Evolutionary conservation across 2,888 invertebrate species (phyloP).

Genomic region (Polymixis flavicincta): DNA sequence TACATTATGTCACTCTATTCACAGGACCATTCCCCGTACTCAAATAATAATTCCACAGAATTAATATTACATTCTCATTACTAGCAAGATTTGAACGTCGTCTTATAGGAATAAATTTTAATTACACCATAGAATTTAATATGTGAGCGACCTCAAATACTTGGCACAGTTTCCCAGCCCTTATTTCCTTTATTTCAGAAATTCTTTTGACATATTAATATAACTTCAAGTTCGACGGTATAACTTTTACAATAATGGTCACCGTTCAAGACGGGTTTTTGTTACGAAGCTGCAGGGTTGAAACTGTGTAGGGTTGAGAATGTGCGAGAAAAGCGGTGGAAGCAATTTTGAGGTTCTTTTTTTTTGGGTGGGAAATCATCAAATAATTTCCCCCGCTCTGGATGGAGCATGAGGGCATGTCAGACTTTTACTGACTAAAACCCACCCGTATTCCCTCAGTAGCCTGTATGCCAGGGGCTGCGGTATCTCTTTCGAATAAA

Average conservation of each 20-base stretch:
- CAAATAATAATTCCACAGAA: slow-evolving; percentile 43
- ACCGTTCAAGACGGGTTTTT: background rate
- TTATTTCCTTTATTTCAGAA: slow-evolving; percentile 31
- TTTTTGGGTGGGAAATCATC: no score
- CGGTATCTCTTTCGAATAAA: no score
- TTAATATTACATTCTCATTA: slow-evolving; percentile 49
- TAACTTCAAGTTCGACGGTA: slow-evolving; percentile 38
- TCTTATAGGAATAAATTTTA: slow-evolving; percentile 55
- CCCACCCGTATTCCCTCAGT: no score
- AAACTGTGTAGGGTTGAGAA: background rate
- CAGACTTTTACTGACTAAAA: no score
- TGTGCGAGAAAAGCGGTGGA: background rate
- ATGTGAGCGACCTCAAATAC: slow-evolving; percentile 63
- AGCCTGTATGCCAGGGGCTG: no score
- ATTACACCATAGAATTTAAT: slow-evolving; percentile 64
- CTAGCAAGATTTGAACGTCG: slow-evolving; percentile 18
- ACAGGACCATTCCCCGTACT: background rate
- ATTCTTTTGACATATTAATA: slow-evolving; percentile 53
- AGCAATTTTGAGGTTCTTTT: background rate
- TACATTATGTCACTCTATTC: slow-evolving; percentile 4
- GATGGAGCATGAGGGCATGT: no score
- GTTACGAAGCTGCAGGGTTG: background rate
- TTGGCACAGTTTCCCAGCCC: slow-evolving; percentile 49
- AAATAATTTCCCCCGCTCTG: no score
- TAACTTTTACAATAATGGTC: slow-evolving; percentile 39